phyloP scores from a whole-genome alignment of 2,888 invertebrate genomes.

The Troides aeacus region DNA sequence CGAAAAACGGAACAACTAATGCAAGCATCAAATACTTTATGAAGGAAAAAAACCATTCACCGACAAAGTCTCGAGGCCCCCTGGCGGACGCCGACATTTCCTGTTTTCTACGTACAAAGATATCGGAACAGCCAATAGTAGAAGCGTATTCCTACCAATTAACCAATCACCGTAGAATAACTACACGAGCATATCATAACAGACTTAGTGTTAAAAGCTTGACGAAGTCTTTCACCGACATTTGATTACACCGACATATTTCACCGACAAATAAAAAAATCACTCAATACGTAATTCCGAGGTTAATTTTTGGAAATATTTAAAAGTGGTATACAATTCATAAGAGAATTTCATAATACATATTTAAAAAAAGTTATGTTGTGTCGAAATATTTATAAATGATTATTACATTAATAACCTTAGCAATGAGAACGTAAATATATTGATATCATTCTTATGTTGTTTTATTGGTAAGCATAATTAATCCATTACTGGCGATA shows the following conservation, averaged over 20 bases:
- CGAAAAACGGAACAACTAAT: constrained; percentile 69
- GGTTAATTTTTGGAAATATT: neutral
- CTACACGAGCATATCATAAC: constrained; percentile 46
- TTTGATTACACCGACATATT: constrained; percentile 46
- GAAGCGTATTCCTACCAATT: accelerated
- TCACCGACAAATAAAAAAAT: constrained; percentile 38
- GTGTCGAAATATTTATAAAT: neutral
- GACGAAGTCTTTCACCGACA: constrained; percentile 56
- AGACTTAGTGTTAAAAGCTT: constrained; percentile 46
- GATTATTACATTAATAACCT: no score
- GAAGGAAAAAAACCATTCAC: constrained; percentile 63
- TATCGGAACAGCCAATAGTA: constrained; percentile 37
- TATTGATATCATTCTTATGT: neutral
- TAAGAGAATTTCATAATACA: neutral
- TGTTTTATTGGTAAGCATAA: neutral
- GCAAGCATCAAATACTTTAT: constrained; percentile 65
- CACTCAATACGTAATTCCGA: neutral
- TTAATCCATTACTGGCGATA: neutral
- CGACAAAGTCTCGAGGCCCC: constrained; percentile 57
- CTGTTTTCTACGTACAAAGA: constrained; percentile 47
- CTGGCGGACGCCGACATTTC: constrained; percentile 59
- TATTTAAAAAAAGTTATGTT: neutral
- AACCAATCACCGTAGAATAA: constrained; percentile 41
- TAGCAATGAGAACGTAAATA: neutral
- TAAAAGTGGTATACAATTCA: neutral